These are phyloP conservation scores for Tiliacea aurago DNA, from an alignment of 2,888 invertebrate species.

Conservation along the genomic window DNA sequence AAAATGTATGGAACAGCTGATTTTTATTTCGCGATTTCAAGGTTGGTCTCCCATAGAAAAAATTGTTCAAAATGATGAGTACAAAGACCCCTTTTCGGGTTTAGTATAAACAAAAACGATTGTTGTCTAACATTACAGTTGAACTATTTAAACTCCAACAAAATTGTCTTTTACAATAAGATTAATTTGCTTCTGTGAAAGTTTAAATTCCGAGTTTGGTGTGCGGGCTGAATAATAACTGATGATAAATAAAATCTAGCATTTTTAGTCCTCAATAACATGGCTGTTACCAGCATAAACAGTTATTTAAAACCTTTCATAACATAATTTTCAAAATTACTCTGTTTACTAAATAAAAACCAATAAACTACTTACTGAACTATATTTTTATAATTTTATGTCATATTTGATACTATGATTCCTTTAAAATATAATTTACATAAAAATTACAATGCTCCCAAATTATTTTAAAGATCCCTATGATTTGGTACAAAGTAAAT, in stretches of 20 bases:
- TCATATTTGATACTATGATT: constrained; percentile 22
- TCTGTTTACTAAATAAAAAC: constrained; percentile 3
- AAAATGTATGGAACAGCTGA: no score
- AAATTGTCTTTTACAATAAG: constrained; percentile 17
- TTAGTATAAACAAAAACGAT: no score
- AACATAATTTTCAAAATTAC: background rate
- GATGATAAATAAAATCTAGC: background rate
- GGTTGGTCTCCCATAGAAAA: no score
- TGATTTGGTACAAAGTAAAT: constrained; percentile 33
- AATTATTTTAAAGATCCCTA: constrained; percentile 31
- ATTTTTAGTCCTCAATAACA: background rate
- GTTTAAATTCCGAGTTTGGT: background rate
- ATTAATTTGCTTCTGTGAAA: background rate
- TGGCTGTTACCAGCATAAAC: background rate
- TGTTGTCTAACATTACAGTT: no score
- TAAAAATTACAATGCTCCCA: constrained; percentile 48
- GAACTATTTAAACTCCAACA: background rate
- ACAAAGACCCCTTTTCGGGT: no score
- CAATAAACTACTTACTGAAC: constrained; percentile 2
- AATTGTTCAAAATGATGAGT: no score
- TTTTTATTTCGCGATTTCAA: no score
- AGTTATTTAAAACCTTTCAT: background rate
- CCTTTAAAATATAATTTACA: constrained; percentile 46
- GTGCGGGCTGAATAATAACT: constrained; percentile 1
- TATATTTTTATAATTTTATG: constrained; percentile 6